phyloP scores from a whole-genome alignment of 2,888 invertebrate species.

The Coelogynopora nodosa region DNA sequence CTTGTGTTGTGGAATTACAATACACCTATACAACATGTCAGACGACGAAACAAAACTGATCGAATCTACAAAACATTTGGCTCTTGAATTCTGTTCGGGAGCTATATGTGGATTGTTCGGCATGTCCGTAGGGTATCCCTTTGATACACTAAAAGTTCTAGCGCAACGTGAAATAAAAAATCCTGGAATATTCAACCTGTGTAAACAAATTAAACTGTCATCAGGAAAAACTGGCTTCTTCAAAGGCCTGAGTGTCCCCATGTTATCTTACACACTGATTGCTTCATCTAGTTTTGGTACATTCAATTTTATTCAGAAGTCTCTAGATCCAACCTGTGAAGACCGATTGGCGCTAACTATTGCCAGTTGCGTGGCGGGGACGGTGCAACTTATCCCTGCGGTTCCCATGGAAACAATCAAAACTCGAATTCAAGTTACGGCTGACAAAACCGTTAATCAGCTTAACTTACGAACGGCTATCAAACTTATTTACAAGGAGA shows the following conservation, averaged over 20 bases:
- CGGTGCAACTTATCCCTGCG: not conserved
- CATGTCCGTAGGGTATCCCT: constrained; percentile 33
- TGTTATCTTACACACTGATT: not conserved
- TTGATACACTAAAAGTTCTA: not conserved
- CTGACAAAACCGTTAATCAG: not conserved
- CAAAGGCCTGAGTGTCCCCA: not conserved
- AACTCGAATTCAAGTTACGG: not conserved
- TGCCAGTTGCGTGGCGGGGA: not conserved
- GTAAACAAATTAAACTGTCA: not conserved
- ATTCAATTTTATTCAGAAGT: not conserved
- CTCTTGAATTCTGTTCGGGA: constrained; percentile 8
- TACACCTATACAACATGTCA: no score
- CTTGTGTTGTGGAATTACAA: no score
- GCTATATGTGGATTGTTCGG: not conserved
- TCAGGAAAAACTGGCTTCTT: not conserved
- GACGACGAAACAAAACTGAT: no score
- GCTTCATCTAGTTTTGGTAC: not conserved
- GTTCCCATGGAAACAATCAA: not conserved
- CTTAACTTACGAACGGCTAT: not conserved
- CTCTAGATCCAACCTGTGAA: not conserved
- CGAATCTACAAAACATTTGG: no score
- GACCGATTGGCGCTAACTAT: not conserved
- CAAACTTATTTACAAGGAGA: not conserved
- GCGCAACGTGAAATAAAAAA: not conserved
- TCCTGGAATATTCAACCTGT: not conserved